A percentile compares a stretch with the other conserved stretches of the same genome.
Evolutionary conservation across 2,888 invertebrate genomes (phyloP).

Genomic region (Cremastobaeus sp.): DNA sequence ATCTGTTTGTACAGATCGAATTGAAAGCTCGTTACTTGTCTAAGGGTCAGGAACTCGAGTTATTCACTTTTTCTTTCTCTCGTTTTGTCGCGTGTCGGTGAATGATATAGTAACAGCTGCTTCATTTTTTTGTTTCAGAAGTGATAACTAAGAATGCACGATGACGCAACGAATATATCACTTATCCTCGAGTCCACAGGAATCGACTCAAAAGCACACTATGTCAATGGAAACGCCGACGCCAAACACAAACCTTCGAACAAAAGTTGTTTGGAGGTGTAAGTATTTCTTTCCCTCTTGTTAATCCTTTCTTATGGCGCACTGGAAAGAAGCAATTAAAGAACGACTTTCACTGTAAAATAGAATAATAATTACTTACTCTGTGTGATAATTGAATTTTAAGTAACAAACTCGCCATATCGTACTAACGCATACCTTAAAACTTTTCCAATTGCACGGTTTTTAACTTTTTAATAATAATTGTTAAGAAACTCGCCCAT

Average conservation of each 20-base stretch:
- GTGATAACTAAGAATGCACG: slow-evolving; percentile 77
- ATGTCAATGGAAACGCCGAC: slow-evolving; percentile 75
- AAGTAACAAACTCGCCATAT: too few species aligned
- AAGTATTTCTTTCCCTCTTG: slow-evolving; percentile 65
- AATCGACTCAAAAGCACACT: slow-evolving; percentile 71
- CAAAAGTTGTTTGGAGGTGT: slow-evolving; percentile 76
- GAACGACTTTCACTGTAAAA: too few species aligned
- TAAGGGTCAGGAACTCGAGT: neutral
- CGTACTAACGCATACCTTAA: too few species aligned
- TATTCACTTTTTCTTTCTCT: neutral
- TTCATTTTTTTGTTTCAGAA: slow-evolving; percentile 68
- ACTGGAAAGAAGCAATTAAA: slow-evolving; percentile 10
- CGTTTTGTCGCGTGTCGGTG: neutral
- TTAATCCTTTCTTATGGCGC: slow-evolving; percentile 9
- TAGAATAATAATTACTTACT: too few species aligned
- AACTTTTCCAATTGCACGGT: too few species aligned
- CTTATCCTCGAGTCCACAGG: slow-evolving; percentile 75
- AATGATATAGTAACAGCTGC: neutral
- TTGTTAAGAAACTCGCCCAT: too few species aligned
- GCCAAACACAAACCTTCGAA: slow-evolving; percentile 71
- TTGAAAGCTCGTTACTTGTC: neutral
- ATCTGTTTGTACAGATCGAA: too few species aligned
- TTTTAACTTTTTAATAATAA: too few species aligned
- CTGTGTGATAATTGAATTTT: too few species aligned
- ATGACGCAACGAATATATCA: slow-evolving; percentile 78